Conservation (phyloP, 2,888 invertebrate genomes). For the Epinotia ramella region DNA sequence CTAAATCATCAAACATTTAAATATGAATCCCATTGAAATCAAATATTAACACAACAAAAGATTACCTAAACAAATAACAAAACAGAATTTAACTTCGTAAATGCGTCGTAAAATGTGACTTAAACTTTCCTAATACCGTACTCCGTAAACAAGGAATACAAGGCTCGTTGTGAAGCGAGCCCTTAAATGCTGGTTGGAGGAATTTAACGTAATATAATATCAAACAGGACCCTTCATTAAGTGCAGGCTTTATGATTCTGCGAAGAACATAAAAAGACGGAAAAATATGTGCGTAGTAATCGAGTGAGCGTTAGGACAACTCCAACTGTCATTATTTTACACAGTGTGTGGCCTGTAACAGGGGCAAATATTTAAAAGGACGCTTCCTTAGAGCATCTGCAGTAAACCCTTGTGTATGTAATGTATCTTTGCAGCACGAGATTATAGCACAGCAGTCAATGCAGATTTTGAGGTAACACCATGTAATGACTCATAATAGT, state of each 20-base stretch:
- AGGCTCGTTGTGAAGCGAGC: conserved; percentile 25
- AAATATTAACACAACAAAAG: conserved; percentile 34
- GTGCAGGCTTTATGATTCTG: background rate
- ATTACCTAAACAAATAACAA: conserved; percentile 37
- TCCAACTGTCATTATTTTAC: too few relatives aligned
- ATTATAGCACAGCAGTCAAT: too few relatives aligned
- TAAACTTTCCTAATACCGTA: conserved; percentile 26
- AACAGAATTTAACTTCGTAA: conserved; percentile 26
- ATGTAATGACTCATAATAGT: too few relatives aligned
- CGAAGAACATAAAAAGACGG: background rate
- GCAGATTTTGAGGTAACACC: too few relatives aligned
- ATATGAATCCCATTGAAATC: conserved; percentile 22
- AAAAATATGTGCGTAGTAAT: background rate
- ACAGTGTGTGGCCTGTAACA: too few relatives aligned
- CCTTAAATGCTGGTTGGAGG: conserved; percentile 15
- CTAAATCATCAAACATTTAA: conserved; percentile 13
- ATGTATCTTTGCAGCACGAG: too few relatives aligned
- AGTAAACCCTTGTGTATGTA: too few relatives aligned
- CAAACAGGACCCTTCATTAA: background rate
- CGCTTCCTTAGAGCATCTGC: too few relatives aligned
- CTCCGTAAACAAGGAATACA: conserved; percentile 36
- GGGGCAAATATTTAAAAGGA: too few relatives aligned
- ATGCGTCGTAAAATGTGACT: conserved; percentile 35
- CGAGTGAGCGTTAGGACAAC: too few relatives aligned
- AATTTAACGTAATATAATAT: conserved; percentile 9